These are phyloP conservation scores for Sylvia atricapilla DNA, from an alignment of 2,113 vertebrate genomes.

Conservation along the genomic window DNA sequence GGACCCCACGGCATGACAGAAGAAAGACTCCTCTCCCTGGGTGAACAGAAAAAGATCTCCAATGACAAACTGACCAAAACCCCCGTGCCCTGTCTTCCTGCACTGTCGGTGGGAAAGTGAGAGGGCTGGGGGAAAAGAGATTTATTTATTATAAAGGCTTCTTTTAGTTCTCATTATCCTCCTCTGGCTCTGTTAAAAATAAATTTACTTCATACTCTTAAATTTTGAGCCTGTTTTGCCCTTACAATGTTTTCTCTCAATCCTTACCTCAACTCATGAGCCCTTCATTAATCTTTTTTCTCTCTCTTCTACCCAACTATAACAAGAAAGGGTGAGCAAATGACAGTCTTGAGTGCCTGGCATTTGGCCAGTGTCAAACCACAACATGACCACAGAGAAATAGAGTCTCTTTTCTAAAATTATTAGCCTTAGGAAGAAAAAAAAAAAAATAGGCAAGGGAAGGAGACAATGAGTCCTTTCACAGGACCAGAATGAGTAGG, in stretches of 20 bases:
- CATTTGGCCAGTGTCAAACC: background rate
- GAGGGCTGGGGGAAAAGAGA: background rate
- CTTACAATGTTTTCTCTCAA: background rate
- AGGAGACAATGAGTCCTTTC: background rate
- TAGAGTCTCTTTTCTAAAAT: background rate
- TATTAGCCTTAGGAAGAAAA: background rate
- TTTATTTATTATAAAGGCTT: background rate
- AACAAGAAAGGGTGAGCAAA: background rate
- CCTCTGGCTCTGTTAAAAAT: background rate
- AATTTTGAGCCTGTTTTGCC: background rate
- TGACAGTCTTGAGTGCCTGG: fast-evolving
- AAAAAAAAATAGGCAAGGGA: background rate
- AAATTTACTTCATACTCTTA: background rate
- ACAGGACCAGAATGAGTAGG: background rate
- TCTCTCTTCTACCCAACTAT: background rate
- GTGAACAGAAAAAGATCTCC: fast-evolving
- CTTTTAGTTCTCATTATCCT: background rate
- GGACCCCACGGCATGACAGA: background rate
- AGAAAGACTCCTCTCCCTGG: background rate
- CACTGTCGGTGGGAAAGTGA: background rate
- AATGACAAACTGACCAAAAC: background rate
- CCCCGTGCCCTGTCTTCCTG: background rate
- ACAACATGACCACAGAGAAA: background rate
- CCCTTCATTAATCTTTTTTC: background rate
- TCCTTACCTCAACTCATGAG: background rate